Base-by-base conservation (phyloP, 2,888 invertebrate species). In the Aphrophora alni region DNA sequence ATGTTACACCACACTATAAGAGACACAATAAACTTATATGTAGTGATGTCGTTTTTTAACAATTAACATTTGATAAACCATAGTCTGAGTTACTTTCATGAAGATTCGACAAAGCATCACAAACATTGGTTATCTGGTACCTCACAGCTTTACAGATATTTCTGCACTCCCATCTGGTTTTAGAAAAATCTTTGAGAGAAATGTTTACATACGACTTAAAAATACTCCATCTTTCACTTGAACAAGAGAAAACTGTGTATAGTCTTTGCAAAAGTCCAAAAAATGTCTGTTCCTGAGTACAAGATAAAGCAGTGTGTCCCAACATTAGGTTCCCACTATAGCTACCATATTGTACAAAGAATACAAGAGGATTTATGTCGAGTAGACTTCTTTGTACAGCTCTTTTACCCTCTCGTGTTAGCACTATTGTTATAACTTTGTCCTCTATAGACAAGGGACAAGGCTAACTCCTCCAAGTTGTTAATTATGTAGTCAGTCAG, bases 201-300 rank as follows among this genome's bases (percentile, higher is more conserved):
- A 73, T 73, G 17, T 28, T 28, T 21, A 73, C 73, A 28, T 73
- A 28, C n/a, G 73, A 73, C 38, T 73, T 73, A 28, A 73, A 28
- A 73, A 73, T 73, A 12, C 73, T 73, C 73, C 73, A 28, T 73
- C 73, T 27, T 73, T 73, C 38, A 73, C 73, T 73, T 33, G n/a
- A 73, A 28, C 27, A 27, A 73, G 73, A 27, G 27, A 73, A 73
- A 14, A 73, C 27, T 73, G 73, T 73, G 38, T 28, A 73, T 4
- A 33, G 33, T 28, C 33, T 73, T 73, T 73, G 33, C 33, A 28
- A 33, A 28, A 73, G 27, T 4, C 73, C 33, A 28, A 73, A 14
- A 28, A 73, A 73, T 28, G 38, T 73, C 38, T 73, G 73, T 27
- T 26, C 73, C 27, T 73, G 33, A 10, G 68, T 5, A 68, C 68